Conservation (phyloP, 2,113 vertebrate species). For the Vombatus ursinus region DNA sequence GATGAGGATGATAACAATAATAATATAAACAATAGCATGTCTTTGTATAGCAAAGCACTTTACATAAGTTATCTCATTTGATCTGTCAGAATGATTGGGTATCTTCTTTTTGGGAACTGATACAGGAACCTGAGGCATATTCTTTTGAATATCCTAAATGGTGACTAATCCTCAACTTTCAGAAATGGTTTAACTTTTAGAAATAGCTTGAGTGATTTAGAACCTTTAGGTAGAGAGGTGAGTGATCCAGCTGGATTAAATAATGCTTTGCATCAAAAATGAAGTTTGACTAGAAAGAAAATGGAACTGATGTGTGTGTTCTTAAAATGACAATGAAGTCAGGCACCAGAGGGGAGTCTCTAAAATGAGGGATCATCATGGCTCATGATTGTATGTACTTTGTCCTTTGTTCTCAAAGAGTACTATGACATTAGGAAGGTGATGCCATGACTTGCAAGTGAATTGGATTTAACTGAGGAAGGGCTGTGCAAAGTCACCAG, state of each 20-base stretch:
- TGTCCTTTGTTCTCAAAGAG: no score
- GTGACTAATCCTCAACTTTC: background rate
- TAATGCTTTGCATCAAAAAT: constrained; percentile 37
- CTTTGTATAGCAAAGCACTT: background rate
- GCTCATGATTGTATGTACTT: background rate
- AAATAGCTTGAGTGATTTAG: constrained; percentile 3
- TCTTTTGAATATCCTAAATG: background rate
- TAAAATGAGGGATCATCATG: background rate
- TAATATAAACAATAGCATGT: background rate
- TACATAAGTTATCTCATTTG: background rate
- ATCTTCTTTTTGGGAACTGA: background rate
- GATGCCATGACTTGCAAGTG: no score
- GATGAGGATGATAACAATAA: background rate
- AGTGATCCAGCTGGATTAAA: background rate
- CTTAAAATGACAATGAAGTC: background rate
- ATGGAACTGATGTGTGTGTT: background rate
- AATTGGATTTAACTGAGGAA: no score
- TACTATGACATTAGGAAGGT: no score
- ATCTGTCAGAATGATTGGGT: background rate
- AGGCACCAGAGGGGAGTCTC: no score
- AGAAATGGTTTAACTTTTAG: background rate
- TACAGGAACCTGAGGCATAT: background rate
- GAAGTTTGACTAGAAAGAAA: background rate
- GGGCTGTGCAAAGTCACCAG: no score
- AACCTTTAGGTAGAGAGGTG: background rate